These are phyloP conservation scores for Oostethus manadensis DNA, from an alignment of 2,113 vertebrate species.

Conservation along the genomic window DNA sequence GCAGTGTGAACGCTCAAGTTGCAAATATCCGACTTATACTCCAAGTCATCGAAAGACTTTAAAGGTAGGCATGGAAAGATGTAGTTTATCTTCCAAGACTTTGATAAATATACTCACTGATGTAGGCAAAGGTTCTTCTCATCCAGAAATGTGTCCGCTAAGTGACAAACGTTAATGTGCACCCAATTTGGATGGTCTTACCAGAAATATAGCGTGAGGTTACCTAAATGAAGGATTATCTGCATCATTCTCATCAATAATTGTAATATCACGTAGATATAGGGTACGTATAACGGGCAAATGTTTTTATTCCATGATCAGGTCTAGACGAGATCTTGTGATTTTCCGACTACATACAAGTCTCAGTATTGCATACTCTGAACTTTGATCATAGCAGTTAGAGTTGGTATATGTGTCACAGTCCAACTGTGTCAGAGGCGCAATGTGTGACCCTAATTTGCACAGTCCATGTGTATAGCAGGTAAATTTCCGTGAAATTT, in stretches of 20 bases:
- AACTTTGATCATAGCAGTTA: conserved; percentile 47
- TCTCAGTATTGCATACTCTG: conserved; percentile 15
- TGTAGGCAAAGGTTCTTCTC: too few species aligned
- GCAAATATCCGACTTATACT: too few species aligned
- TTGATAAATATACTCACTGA: too few species aligned
- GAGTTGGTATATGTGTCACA: conserved; percentile 29
- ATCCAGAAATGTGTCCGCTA: too few species aligned
- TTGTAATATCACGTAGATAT: not conserved
- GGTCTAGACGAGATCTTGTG: conserved; percentile 32
- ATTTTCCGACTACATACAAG: conserved; percentile 15
- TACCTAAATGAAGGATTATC: too few species aligned
- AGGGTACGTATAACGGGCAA: not conserved
- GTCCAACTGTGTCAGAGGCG: conserved; percentile 10
- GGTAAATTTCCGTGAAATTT: too few species aligned
- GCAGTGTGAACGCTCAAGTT: too few species aligned
- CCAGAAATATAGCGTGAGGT: not conserved
- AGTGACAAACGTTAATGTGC: not conserved
- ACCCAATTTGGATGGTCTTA: not conserved
- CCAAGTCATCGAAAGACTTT: too few species aligned
- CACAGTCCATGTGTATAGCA: not conserved
- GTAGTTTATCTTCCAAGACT: too few species aligned
- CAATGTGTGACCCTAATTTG: not conserved
- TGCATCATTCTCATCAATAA: too few species aligned
- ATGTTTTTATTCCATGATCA: conserved; percentile 24
- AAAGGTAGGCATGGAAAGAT: too few species aligned